phyloP scores from a whole-genome alignment of 2,797 vertebrate species.

The Pangasius djambal region DNA sequence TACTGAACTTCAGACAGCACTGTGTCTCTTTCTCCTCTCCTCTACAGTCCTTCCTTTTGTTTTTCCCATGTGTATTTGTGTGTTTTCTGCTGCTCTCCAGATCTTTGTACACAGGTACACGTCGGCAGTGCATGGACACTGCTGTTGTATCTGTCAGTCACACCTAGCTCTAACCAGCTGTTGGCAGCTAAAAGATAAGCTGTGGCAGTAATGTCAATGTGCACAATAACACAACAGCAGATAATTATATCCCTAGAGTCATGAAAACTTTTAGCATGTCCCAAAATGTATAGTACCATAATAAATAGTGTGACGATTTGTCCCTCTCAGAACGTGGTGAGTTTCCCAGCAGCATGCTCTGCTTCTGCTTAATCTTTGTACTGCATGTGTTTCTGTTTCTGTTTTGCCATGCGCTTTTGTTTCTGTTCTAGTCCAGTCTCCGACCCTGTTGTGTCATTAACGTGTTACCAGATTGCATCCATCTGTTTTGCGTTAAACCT shows the following conservation, averaged over 20 bases:
- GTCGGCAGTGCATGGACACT: neutral
- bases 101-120: neutral
- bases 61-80: neutral
- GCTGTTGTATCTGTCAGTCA: neutral
- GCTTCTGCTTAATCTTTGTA: neutral
- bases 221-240: neutral
- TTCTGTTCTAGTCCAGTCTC: neutral
- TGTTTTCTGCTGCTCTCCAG: neutral
- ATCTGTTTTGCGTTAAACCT: neutral
- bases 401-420: neutral
- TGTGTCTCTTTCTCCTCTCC: neutral
- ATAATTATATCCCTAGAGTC: neutral
- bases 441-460: neutral
- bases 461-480: neutral
- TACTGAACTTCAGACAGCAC: neutral
- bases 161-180: neutral
- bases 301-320: neutral
- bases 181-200: neutral
- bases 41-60: slow-evolving; percentile 5
- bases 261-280: neutral
- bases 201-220: neutral
- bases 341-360: neutral
- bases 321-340: neutral
- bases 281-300: neutral
- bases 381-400: neutral